Base-by-base conservation (phyloP, 2,113 vertebrate species). In the Rhipidura dahli region DNA sequence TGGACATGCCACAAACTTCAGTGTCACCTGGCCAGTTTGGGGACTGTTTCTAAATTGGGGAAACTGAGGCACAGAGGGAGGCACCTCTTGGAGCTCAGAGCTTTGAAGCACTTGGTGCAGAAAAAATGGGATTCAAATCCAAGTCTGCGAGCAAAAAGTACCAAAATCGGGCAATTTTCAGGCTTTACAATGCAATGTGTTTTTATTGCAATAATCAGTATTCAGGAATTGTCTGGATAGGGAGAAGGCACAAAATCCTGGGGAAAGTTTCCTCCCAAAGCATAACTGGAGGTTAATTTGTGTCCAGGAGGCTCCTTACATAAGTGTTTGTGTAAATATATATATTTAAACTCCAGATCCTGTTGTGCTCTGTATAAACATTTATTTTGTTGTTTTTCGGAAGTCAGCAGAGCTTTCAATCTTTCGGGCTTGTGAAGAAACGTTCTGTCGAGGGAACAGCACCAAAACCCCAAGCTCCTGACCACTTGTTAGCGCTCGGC, bases 341-440 rank as follows among this genome's bases (percentile, higher is more conserved):
- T 37, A 28, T 64, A n/a, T 72, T 82, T 64, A 57, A 86, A 85
- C 40, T 49, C 70, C 47, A 28, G 23, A 18, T 71, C 87, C 42
- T 28, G 83, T 66, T 63, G 40, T 72, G 61, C 40, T 63, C 35
- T 40, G 33, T n/a, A 17, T 15, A 75, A 87, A 69, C 40, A 14
- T 31, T 9, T n/a, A n/a, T n/a, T n/a, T n/a, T n/a, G n/a, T n/a
- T 21, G 26, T 57, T 77, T 39, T 35, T 44, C 10, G 20, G 15
- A 49, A 73, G 85, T 54, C 79, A 78, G 35, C 65, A 78, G 91
- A 64, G 59, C 45, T 78, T 90, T 83, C 70, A 39, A 89, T 68
- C 87, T 85, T 91, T 22, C 3, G 30, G 59, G 54, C 64, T 93
- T 61, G 42, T 47, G 76, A 61, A 50, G 47, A 47, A 89, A 47